Conservation (phyloP, 64 coral and sea anemone species). For the Pocillopora damicornis region DNA sequence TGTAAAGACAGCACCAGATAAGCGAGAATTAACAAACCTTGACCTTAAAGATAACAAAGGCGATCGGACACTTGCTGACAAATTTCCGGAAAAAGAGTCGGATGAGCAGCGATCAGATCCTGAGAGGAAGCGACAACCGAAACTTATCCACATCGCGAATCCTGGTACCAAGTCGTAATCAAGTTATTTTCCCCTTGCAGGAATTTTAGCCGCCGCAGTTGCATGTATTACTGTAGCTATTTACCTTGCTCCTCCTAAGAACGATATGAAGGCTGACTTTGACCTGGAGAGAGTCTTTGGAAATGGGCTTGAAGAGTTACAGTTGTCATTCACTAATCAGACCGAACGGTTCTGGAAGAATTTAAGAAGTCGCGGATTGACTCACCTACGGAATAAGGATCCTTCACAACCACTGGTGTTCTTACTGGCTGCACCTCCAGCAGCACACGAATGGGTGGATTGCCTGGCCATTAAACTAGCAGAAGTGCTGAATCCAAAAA, state of each 20-base stretch:
- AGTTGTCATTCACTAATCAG: conserved; percentile 51
- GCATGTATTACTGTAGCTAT: neutral
- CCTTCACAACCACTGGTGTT: conserved; percentile 70
- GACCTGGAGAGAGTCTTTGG: conserved; percentile 34
- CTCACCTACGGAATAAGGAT: conserved; percentile 31
- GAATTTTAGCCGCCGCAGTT: neutral
- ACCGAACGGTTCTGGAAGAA: conserved; percentile 53
- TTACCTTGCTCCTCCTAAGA: neutral
- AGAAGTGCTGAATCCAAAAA: conserved; percentile 21
- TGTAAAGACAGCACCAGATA: no score
- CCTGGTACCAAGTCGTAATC: neutral
- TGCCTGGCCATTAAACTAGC: conserved; percentile 79
- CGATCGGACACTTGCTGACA: no score
- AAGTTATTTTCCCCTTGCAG: neutral
- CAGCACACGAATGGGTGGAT: conserved; percentile 34
- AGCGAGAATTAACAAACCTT: no score
- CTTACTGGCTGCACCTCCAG: conserved; percentile 51
- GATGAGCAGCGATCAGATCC: no score
- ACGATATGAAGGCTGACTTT: neutral
- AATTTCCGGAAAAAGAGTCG: no score
- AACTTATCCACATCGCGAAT: no score
- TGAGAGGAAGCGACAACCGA: no score
- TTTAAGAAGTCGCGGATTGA: conserved; percentile 45
- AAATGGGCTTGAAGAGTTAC: conserved; percentile 32
- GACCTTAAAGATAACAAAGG: no score